These are phyloP conservation scores for Gryon sp. DNA, from an alignment of 1,140 invertebrate genomes.

Conservation along the genomic window DNA sequence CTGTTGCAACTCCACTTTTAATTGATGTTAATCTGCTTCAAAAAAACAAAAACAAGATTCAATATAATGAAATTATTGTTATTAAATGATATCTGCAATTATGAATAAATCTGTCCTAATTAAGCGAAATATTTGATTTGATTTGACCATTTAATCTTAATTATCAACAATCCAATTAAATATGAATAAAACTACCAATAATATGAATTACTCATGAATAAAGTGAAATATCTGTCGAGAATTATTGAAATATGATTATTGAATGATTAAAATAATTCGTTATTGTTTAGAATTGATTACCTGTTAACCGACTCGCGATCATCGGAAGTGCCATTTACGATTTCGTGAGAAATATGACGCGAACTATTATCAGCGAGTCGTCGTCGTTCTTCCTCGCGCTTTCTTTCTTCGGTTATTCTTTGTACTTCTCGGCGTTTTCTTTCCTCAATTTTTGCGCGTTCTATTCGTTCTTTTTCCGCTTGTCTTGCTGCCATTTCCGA, in stretches of 20 bases:
- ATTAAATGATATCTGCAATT: too few species aligned
- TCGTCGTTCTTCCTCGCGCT: constrained; percentile 85
- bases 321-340: constrained; percentile 78
- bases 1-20: constrained; percentile 64
- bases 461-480: constrained; percentile 86
- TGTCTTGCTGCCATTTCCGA: constrained; percentile 86
- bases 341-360: constrained; percentile 76
- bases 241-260: too few species aligned
- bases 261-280: too few species aligned
- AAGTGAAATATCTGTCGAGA: not conserved
- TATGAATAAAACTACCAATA: too few species aligned
- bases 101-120: too few species aligned
- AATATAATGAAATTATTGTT: not conserved
- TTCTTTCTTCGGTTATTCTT: constrained; percentile 89
- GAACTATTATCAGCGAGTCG: constrained; percentile 71
- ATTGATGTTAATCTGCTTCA: constrained; percentile 67
- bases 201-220: too few species aligned
- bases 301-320: constrained; percentile 75
- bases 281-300: constrained; percentile 30
- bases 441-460: constrained; percentile 88
- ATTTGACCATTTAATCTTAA: too few species aligned
- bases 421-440: constrained; percentile 91
- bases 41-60: not conserved
- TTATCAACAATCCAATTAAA: too few species aligned
- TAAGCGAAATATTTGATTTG: too few species aligned